phyloP scores from a whole-genome alignment of 2,888 invertebrate genomes.

The Pristionchus entomophagus region DNA sequence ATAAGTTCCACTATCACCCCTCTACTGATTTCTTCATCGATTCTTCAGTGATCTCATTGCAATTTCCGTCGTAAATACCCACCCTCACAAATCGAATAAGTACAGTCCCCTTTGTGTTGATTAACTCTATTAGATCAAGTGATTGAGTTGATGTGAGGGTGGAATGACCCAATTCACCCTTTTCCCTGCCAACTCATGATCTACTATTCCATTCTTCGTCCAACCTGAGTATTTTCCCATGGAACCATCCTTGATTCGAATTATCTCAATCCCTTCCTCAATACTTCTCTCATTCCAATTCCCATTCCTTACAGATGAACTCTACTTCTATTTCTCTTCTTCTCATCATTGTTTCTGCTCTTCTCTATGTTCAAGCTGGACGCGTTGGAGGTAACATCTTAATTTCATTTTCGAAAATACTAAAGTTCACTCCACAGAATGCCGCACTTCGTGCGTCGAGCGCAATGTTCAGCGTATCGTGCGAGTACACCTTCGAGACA shows the following conservation, averaged over 20 bases:
- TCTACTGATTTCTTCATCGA: neutral
- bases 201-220: neutral
- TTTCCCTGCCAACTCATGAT: neutral
- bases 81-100: conserved; percentile 17
- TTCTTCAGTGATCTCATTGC: neutral
- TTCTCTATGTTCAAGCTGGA: conserved; percentile 47
- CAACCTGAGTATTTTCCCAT: neutral
- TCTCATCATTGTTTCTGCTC: neutral
- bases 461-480: conserved; percentile 62
- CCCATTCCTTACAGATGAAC: neutral
- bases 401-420: neutral
- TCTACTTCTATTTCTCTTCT: neutral
- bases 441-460: conserved; percentile 65
- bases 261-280: neutral
- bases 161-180: neutral
- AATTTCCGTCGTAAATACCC: neutral
- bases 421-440: conserved; percentile 54
- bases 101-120: conserved; percentile 21
- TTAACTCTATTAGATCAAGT: conserved; percentile 11
- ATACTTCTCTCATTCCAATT: neutral
- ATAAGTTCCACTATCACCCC: too few relatives aligned
- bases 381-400: conserved; percentile 53
- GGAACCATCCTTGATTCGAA: neutral
- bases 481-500: conserved; percentile 62
- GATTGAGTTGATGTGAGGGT: neutral